phyloP scores from a whole-genome alignment of 2,113 vertebrate species.

The Callipepla californica region DNA sequence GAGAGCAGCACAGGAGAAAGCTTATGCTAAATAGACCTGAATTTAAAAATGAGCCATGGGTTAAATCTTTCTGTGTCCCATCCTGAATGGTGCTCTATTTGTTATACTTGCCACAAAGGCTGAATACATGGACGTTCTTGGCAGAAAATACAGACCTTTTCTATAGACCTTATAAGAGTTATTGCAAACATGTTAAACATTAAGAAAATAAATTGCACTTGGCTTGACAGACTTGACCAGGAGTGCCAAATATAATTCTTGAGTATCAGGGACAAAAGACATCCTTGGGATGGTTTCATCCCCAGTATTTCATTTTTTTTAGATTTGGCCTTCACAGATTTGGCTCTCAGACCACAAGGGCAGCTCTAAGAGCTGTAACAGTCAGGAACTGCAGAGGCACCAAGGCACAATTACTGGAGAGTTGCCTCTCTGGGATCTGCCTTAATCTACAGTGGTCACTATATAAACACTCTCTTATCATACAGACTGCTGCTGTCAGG shows the following conservation, averaged over 20 bases:
- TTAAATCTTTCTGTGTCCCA: not conserved
- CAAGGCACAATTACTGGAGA: not conserved
- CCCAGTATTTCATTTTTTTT: not conserved
- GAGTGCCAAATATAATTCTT: conserved; percentile 15
- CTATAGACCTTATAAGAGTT: not conserved
- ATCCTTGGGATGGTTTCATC: not conserved
- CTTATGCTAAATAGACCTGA: not conserved
- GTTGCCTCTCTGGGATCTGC: not conserved
- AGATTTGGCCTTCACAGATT: not conserved
- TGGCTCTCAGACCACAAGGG: not conserved
- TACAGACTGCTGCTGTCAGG: not conserved
- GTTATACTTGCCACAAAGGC: not conserved
- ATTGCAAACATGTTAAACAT: not conserved
- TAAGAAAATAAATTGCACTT: conserved; percentile 20
- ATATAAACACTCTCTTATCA: fast-evolving
- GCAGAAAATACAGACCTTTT: not conserved
- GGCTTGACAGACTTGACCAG: conserved; percentile 1
- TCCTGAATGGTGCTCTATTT: not conserved
- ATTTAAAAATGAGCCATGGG: not conserved
- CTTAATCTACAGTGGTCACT: not conserved
- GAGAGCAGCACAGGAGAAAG: not conserved
- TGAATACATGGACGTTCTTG: not conserved
- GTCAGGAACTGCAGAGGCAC: not conserved
- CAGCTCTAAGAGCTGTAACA: not conserved
- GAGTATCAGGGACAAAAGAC: not conserved